phyloP scores from a whole-genome alignment of 2,113 vertebrate genomes.

The Crotalus viridis region DNA sequence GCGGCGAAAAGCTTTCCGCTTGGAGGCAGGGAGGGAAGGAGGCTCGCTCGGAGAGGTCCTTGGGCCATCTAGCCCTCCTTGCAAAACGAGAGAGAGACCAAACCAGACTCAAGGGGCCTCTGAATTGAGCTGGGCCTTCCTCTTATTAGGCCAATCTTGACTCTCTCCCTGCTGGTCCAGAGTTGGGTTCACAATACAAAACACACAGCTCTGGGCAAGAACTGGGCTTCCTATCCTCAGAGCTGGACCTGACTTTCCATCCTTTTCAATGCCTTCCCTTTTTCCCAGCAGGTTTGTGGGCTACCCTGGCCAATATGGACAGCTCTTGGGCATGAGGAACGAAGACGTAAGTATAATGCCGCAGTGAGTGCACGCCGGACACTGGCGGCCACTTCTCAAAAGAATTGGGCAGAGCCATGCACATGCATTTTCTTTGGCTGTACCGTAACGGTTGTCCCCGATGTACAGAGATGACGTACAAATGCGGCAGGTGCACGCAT shows the following conservation, averaged over 20 bases:
- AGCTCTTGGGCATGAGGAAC: slow-evolving; percentile 76
- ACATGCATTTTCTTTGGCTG: neutral
- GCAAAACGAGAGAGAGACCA: neutral
- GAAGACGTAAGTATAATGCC: slow-evolving; percentile 72
- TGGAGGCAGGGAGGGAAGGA: neutral
- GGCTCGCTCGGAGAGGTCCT: neutral
- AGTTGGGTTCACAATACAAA: neutral
- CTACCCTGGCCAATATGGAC: slow-evolving; percentile 77
- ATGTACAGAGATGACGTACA: neutral
- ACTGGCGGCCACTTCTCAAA: neutral
- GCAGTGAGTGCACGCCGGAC: neutral
- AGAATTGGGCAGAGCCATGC: neutral
- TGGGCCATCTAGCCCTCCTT: neutral
- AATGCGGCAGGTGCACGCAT: neutral
- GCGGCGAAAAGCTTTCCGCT: neutral
- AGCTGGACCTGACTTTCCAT: too few species aligned
- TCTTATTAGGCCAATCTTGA: neutral
- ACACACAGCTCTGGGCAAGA: too few species aligned
- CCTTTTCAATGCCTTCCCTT: neutral
- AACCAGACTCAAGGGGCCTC: neutral
- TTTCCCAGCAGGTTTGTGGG: slow-evolving; percentile 72
- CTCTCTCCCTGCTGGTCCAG: neutral
- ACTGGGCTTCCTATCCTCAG: neutral
- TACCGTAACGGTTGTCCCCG: neutral
- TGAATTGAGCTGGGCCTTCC: too few species aligned